phyloP scores from a whole-genome alignment of 2,113 vertebrate species.

The Forbesichthys papilliferus region DNA sequence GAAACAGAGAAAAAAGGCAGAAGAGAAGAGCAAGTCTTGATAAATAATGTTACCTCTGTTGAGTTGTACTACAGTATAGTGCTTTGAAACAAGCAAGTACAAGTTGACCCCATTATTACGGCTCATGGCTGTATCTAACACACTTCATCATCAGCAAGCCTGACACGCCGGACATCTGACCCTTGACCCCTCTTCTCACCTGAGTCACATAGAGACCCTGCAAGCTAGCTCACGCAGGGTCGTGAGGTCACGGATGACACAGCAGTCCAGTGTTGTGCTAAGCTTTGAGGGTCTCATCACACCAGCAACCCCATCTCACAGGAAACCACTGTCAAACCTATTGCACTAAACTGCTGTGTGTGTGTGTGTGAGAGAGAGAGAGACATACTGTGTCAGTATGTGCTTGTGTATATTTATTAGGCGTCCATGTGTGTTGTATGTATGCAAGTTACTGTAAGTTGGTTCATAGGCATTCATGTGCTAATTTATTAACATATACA shows the following conservation, averaged over 20 bases:
- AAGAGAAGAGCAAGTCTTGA: background rate
- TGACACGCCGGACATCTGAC: conserved; percentile 75
- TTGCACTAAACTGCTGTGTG: conserved; percentile 18
- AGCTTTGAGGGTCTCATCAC: conserved; percentile 59
- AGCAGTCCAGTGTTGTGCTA: conserved; percentile 75
- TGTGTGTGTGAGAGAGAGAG: background rate
- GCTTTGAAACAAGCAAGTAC: background rate
- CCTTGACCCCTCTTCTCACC: conserved; percentile 69
- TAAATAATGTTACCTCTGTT: background rate
- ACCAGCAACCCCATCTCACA: conserved; percentile 62
- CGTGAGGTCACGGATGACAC: conserved; percentile 72
- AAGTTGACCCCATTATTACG: background rate
- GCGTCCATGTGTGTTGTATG: background rate
- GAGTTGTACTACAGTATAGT: background rate
- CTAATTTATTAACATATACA: background rate
- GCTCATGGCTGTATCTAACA: conserved; percentile 63
- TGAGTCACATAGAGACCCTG: conserved; percentile 53
- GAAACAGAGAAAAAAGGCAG: conserved; percentile 9
- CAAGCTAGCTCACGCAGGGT: conserved; percentile 59
- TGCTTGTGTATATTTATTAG: background rate
- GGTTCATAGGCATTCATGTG: background rate
- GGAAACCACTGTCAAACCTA: conserved; percentile 66
- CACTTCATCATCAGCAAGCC: conserved; percentile 74
- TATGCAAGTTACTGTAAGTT: background rate
- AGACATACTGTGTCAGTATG: background rate